phyloP scores from a whole-genome alignment of 2,113 vertebrate genomes.

The Vicugna pacos region DNA sequence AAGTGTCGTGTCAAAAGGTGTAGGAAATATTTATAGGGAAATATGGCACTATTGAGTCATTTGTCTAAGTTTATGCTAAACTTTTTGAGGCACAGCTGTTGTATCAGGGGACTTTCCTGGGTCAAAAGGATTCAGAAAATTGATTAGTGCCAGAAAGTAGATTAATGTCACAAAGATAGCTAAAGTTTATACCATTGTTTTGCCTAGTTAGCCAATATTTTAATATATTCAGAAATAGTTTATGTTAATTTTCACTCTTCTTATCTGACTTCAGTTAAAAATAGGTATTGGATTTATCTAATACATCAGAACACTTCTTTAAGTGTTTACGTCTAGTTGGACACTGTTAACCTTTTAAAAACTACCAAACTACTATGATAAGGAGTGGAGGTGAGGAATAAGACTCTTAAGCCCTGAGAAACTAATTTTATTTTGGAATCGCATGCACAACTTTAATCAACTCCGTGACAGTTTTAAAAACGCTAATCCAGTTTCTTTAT shows the following conservation, averaged over 20 bases:
- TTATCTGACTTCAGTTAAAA: slow-evolving; percentile 53
- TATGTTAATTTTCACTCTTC: neutral
- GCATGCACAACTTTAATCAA: slow-evolving; percentile 55
- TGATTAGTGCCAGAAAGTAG: slow-evolving; percentile 28
- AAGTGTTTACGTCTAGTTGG: neutral
- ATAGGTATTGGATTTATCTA: neutral
- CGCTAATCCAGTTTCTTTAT: neutral
- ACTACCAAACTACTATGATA: slow-evolving; percentile 40
- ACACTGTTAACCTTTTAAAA: slow-evolving; percentile 30
- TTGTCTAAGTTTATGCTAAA: slow-evolving; percentile 61
- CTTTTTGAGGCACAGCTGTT: slow-evolving; percentile 9
- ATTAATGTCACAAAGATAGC: slow-evolving; percentile 11
- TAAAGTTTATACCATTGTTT: slow-evolving; percentile 44
- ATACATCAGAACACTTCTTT: neutral
- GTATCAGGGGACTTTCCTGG: neutral
- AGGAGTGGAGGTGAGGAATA: neutral
- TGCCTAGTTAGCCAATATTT: slow-evolving; percentile 13
- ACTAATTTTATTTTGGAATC: slow-evolving; percentile 34
- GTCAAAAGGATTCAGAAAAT: slow-evolving; percentile 41
- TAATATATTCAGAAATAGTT: slow-evolving; percentile 25
- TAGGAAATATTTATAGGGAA: slow-evolving; percentile 18
- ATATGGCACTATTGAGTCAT: slow-evolving; percentile 29
- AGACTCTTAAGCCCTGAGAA: neutral
- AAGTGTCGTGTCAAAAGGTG: slow-evolving; percentile 19
- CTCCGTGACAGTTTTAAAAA: neutral